Evolutionary conservation across 2,888 invertebrate genomes (phyloP).

Genomic region (Tetragonula carbonaria): DNA sequence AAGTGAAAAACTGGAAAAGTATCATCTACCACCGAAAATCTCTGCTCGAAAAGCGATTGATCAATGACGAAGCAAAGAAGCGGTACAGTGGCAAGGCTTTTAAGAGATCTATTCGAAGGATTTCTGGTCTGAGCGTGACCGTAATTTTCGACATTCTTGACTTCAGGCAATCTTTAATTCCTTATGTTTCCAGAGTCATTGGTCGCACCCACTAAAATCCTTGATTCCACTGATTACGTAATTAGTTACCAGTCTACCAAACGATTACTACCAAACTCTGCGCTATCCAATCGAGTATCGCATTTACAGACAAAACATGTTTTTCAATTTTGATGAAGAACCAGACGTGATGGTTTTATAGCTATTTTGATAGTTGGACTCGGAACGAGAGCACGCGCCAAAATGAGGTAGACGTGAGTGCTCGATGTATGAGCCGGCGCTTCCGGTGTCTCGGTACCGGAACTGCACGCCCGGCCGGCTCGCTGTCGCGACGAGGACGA

Average conservation of each 20-base stretch:
- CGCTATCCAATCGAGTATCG: no score
- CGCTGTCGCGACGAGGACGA: constrained; percentile 58
- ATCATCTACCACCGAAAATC: neutral
- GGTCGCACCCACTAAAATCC: constrained; percentile 62
- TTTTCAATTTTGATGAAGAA: no score
- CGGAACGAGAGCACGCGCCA: constrained; percentile 2
- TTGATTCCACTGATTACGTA: constrained; percentile 39
- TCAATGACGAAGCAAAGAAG: constrained; percentile 10
- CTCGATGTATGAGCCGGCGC: constrained; percentile 38
- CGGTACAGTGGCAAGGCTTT: neutral
- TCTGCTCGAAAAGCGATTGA: neutral
- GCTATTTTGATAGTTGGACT: neutral
- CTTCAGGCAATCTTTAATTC: constrained; percentile 52
- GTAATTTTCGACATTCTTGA: constrained; percentile 36
- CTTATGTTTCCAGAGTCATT: constrained; percentile 55
- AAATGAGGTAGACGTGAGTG: constrained; percentile 27
- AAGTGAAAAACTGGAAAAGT: no score
- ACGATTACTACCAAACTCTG: neutral
- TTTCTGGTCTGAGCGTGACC: constrained; percentile 2
- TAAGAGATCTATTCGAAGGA: neutral
- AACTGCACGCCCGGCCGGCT: constrained; percentile 65
- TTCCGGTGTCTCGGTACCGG: constrained; percentile 69
- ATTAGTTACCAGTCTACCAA: constrained; percentile 42
- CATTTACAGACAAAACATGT: no score
- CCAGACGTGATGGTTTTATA: neutral